These are phyloP conservation scores for Pissodes strobi DNA, from an alignment of 1,140 invertebrate species.

Conservation along the genomic window DNA sequence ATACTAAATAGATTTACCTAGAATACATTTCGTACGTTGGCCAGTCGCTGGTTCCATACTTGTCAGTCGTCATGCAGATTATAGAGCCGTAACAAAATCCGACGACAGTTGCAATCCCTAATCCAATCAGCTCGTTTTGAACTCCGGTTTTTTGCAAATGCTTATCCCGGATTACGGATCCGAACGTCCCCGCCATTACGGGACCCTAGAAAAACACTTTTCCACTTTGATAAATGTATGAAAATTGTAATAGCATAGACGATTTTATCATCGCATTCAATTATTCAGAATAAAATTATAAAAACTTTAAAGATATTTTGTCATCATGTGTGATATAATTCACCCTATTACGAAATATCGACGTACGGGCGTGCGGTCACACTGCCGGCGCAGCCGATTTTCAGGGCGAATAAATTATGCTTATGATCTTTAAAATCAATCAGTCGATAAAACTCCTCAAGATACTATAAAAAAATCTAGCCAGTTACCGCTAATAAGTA, in stretches of 20 bases:
- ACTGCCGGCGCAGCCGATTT: neutral
- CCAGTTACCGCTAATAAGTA: too few relatives aligned
- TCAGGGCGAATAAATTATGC: too few relatives aligned
- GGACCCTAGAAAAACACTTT: constrained; percentile 65
- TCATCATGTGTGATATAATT: too few relatives aligned
- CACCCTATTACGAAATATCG: too few relatives aligned
- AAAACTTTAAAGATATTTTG: neutral
- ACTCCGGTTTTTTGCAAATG: constrained; percentile 65
- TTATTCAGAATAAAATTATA: neutral
- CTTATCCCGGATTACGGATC: constrained; percentile 69
- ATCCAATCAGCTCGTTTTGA: constrained; percentile 67
- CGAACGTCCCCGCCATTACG: constrained; percentile 75
- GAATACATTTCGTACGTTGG: constrained; percentile 72
- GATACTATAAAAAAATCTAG: too few relatives aligned
- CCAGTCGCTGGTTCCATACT: constrained; percentile 65
- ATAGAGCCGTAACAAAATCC: constrained; percentile 73
- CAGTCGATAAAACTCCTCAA: too few relatives aligned
- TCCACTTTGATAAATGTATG: neutral
- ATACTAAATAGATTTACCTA: too few relatives aligned
- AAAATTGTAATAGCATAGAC: neutral
- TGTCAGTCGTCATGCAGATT: constrained; percentile 60
- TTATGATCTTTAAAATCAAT: too few relatives aligned
- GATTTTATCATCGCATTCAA: neutral
- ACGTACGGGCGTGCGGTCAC: neutral
- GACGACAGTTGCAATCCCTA: constrained; percentile 64